Conservation (phyloP, 2,797 vertebrate genomes). For the Intellagama lesueurii region DNA sequence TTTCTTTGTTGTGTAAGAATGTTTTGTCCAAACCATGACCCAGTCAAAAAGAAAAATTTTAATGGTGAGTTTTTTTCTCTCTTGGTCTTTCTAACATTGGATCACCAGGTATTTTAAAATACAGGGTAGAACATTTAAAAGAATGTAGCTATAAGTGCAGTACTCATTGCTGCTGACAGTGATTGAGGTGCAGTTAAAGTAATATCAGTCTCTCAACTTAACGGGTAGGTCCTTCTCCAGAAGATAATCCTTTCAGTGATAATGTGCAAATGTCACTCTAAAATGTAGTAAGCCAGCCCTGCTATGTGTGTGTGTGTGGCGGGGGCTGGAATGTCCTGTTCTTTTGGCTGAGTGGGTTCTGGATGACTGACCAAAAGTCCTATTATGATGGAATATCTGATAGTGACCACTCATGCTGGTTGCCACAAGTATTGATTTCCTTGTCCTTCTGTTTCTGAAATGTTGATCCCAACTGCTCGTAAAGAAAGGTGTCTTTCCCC, state of each 20-base stretch:
- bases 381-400: neutral
- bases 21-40: slow-evolving; percentile 75
- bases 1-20: slow-evolving; percentile 72
- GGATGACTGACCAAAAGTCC: neutral
- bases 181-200: neutral
- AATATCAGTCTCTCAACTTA: neutral
- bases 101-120: slow-evolving; percentile 6
- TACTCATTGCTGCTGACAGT: neutral
- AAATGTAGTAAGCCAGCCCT: neutral
- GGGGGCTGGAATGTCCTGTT: neutral
- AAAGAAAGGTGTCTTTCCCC: neutral
- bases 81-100: neutral
- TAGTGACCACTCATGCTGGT: neutral
- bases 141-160: neutral
- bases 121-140: neutral
- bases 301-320: neutral
- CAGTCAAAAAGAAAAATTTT: slow-evolving; percentile 60
- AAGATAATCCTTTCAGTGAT: neutral
- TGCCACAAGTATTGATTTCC: neutral
- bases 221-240: neutral
- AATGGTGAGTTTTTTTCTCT: slow-evolving; percentile 69
- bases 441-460: neutral
- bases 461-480: neutral
- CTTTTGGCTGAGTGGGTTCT: neutral
- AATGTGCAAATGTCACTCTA: neutral